phyloP scores from a whole-genome alignment of 2,113 vertebrate genomes.

The Crotalus tigris region DNA sequence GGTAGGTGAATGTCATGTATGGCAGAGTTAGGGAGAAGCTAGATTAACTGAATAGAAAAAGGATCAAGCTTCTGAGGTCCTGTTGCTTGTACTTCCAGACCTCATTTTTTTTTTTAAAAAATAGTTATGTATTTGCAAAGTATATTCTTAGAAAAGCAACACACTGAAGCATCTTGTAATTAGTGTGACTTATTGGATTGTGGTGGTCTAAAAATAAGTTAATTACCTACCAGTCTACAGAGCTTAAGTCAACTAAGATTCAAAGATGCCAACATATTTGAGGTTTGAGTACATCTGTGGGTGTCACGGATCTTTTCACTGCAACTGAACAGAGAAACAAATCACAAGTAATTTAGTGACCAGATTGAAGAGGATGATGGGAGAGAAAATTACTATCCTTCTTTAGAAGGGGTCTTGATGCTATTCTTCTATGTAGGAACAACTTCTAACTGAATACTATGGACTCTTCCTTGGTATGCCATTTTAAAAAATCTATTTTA shows the following conservation, averaged over 20 bases:
- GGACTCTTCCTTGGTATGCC: slow-evolving; percentile 1
- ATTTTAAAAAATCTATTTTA: neutral
- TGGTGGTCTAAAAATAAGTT: slow-evolving; percentile 63
- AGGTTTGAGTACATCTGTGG: slow-evolving; percentile 28
- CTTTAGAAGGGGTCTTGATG: slow-evolving; percentile 22
- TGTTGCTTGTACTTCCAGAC: slow-evolving; percentile 43
- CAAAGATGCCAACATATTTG: slow-evolving; percentile 53
- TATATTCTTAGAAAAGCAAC: slow-evolving; percentile 62
- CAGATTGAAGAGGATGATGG: slow-evolving; percentile 6
- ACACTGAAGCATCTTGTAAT: slow-evolving; percentile 63
- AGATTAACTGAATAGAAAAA: slow-evolving; percentile 23
- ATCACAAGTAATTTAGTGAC: slow-evolving; percentile 36
- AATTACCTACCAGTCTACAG: slow-evolving; percentile 62
- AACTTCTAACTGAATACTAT: slow-evolving; percentile 16
- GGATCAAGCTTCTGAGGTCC: slow-evolving; percentile 32
- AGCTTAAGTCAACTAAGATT: slow-evolving; percentile 57
- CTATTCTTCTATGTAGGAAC: neutral
- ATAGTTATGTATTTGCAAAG: slow-evolving; percentile 43
- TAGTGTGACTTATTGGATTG: slow-evolving; percentile 44
- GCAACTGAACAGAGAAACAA: neutral
- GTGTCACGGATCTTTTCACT: slow-evolving; percentile 22
- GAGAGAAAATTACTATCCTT: slow-evolving; percentile 27
- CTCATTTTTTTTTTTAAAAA: slow-evolving; percentile 40
- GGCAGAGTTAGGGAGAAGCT: neutral
- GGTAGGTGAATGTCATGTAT: neutral